Evolutionary conservation across 2,888 invertebrate species (phyloP), one percentile per base, ranked within the genome.

Genomic region (Scelioninae gen. 1): DNA sequence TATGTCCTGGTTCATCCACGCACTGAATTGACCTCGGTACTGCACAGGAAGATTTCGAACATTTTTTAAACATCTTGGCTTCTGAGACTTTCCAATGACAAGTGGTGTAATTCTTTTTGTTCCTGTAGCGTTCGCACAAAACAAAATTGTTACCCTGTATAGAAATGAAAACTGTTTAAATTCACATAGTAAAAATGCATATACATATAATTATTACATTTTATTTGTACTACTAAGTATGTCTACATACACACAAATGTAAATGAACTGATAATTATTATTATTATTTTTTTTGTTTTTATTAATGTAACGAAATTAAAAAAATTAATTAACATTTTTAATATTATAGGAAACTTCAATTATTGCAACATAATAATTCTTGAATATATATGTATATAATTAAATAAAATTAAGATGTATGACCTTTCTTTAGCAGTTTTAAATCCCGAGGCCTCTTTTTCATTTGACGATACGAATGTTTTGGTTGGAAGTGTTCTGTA

Each of bases 371-470:
- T n/a, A 23, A 23, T 23, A 23, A 23, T 23, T 23, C 23, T 23
- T 23, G 23, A 23, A 23, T 23, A 23, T 43, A 43, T n/a, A 38
- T 38, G 38, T 13, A 45, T 45, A 13, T 45, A 45, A 45, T 11
- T 38, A 11, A 10, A 45, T 13, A 45, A 45, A n/a, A 45, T 47
- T 15, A 47, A 47, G 11, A 47, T 3, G 8, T 11, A 15, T n/a
- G 5, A 47, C 16, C 47, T 47, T 15, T 47, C 47, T 15, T 47
- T 47, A 47, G 6, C 15, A 47, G 7, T 15, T 47, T 47, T 47
- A 47, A 7, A 47, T 29, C 87, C 87, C 9, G 85, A 81, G 47
- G 86, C 88, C 72, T 83, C 76, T 51, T 71, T 68, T 85, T 87
- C 87, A n/a, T 38, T 31, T 10, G 43, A 43, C 5, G 55, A 63